Evolutionary conservation across 2,113 vertebrate genomes (phyloP).

Genomic region (Dipodomys merriami): DNA sequence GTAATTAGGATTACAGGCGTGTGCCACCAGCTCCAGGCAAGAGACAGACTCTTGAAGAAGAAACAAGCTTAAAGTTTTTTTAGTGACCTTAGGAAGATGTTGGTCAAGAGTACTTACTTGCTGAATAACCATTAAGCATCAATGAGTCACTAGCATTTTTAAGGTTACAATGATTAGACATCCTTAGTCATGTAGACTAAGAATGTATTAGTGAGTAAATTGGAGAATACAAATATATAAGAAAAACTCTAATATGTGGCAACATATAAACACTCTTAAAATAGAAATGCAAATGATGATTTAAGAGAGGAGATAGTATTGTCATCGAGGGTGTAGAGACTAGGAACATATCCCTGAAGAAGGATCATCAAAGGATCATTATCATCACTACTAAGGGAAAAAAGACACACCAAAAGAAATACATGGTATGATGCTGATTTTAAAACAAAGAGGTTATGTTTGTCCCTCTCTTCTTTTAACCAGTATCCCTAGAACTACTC

Average conservation of each 20-base stretch:
- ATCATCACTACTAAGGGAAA: neutral
- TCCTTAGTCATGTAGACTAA: neutral
- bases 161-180: neutral
- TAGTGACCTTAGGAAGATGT: neutral
- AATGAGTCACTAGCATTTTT: neutral
- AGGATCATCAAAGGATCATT: neutral
- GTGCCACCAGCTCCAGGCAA: neutral
- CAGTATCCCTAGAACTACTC: neutral
- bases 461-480: neutral
- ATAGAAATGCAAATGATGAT: slow-evolving; percentile 22
- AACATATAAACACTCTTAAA: neutral
- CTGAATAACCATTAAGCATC: neutral
- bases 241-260: neutral
- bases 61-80: neutral
- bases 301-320: neutral
- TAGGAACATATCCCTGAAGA: slow-evolving; percentile 12
- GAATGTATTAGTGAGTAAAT: neutral
- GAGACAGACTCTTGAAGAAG: neutral
- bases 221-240: neutral
- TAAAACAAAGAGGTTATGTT: neutral
- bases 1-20: too few relatives aligned
- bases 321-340: neutral
- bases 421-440: neutral
- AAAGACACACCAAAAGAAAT: neutral
- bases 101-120: neutral